Conservation (phyloP, 2,113 vertebrate genomes). For the Sturnus vulgaris region DNA sequence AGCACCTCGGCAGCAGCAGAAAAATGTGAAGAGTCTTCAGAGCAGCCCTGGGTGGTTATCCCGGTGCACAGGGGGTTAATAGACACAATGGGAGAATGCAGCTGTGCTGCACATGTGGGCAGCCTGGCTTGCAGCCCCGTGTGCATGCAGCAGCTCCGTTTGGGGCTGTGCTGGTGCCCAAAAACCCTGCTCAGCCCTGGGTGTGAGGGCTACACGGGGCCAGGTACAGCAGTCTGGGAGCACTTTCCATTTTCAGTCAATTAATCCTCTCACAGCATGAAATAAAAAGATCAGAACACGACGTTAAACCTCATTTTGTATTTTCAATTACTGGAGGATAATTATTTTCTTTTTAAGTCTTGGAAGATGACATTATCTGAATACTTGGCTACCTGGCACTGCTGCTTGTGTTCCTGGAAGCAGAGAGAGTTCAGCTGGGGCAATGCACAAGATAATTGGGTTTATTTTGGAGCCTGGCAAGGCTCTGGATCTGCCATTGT, state of each 20-base stretch:
- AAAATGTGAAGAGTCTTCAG: background rate
- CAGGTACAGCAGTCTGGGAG: constrained; percentile 6
- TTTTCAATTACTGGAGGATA: constrained; percentile 53
- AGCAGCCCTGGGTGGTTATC: background rate
- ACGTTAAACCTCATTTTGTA: constrained; percentile 52
- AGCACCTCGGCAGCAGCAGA: background rate
- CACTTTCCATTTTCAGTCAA: constrained; percentile 45
- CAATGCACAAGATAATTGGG: background rate
- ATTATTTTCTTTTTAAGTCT: constrained; percentile 59
- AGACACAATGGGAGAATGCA: background rate
- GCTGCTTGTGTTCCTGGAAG: background rate
- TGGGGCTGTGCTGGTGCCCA: background rate
- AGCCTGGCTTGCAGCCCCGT: background rate
- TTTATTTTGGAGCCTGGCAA: background rate
- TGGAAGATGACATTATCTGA: constrained; percentile 48
- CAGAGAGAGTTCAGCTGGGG: background rate
- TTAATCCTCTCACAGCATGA: constrained; percentile 46
- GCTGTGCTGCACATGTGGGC: background rate
- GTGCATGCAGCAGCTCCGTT: background rate
- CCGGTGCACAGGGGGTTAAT: background rate
- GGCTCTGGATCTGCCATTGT: too few species aligned
- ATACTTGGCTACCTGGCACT: background rate
- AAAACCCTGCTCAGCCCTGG: background rate
- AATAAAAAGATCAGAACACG: constrained; percentile 48
- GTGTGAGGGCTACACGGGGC: background rate